A percentile compares a stretch with the other conserved stretches of the same genome.
phyloP scores from a whole-genome alignment of 2,113 vertebrate genomes.

The Pterocles gutturalis region DNA sequence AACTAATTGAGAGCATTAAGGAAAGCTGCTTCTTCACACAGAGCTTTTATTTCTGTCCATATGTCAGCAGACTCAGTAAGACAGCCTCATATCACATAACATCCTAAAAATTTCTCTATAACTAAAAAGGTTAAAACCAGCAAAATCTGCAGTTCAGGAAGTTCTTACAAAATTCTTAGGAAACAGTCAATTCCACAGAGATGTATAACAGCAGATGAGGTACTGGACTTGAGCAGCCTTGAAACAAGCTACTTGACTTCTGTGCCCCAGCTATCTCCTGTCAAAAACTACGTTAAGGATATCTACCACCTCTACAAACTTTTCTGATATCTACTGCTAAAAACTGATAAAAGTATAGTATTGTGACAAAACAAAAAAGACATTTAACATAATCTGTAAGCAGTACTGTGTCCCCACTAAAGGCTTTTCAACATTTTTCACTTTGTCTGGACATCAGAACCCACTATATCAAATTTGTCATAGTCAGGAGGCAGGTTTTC shows the following conservation, averaged over 20 bases:
- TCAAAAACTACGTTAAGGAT: neutral
- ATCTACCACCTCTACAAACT: neutral
- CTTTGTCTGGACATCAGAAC: neutral
- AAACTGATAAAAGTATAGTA: neutral
- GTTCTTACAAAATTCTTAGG: neutral
- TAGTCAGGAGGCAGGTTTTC: neutral
- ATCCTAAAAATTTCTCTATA: neutral
- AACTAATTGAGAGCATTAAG: constrained; percentile 52
- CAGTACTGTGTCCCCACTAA: neutral
- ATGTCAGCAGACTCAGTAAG: neutral
- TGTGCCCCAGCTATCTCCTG: neutral
- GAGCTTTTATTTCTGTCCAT: constrained; percentile 37
- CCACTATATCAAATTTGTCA: neutral
- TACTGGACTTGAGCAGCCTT: neutral
- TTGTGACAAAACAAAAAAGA: neutral
- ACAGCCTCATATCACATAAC: neutral
- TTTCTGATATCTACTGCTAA: neutral
- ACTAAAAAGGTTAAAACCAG: neutral
- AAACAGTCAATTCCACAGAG: neutral
- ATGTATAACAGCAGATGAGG: neutral
- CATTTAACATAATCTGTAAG: neutral
- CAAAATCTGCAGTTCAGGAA: neutral
- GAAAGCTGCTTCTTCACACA: constrained; percentile 15
- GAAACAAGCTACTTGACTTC: neutral
- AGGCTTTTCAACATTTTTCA: neutral